These are phyloP conservation scores for Equus przewalskii DNA, from an alignment of 2,113 vertebrate species.

Conservation along the genomic window DNA sequence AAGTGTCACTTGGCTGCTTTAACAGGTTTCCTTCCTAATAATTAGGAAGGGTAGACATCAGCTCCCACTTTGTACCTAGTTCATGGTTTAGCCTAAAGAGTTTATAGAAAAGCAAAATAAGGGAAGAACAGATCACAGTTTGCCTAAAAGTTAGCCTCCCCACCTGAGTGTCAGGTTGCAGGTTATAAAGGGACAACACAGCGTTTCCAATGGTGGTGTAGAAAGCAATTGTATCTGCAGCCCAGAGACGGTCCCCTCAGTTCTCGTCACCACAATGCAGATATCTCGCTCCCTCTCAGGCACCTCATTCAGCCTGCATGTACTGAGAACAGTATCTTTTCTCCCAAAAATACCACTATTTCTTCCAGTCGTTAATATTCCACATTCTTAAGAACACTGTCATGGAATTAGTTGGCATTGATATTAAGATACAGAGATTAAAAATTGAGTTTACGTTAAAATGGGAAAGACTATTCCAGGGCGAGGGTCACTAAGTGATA, in stretches of 20 bases:
- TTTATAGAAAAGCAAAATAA: background rate
- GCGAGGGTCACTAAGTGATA: background rate
- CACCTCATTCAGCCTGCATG: background rate
- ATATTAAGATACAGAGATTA: background rate
- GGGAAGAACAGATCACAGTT: background rate
- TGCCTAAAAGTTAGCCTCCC: background rate
- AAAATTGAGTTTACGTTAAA: background rate
- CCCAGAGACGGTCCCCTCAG: too few relatives aligned
- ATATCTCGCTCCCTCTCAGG: background rate
- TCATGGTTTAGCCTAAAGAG: background rate
- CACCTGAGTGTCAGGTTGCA: background rate
- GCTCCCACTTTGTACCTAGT: background rate
- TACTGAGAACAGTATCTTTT: background rate
- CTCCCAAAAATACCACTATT: background rate
- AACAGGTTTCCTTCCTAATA: background rate
- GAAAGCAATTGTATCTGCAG: background rate
- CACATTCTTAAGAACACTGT: background rate
- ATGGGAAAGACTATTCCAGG: background rate
- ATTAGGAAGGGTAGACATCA: background rate
- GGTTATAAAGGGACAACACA: background rate
- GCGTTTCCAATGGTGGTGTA: background rate
- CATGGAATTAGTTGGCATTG: background rate
- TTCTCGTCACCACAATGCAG: background rate
- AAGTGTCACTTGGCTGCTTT: background rate
- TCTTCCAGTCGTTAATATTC: background rate